These are phyloP conservation scores for Maconellicoccus hirsutus DNA, from an alignment of 1,140 invertebrate genomes.

Conservation along the genomic window DNA sequence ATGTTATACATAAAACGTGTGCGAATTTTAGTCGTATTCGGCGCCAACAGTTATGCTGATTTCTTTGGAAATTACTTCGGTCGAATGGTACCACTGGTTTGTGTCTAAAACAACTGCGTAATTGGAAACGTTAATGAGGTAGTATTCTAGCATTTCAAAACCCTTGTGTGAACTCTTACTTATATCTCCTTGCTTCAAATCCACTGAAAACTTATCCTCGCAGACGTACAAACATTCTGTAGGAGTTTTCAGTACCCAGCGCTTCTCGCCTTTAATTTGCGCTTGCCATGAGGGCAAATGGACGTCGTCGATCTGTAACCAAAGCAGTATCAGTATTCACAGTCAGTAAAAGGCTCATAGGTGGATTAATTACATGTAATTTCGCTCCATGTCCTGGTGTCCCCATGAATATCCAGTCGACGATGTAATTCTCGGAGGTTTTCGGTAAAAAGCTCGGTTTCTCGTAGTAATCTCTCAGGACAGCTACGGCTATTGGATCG, in stretches of 20 bases:
- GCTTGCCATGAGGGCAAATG: slow-evolving; percentile 88
- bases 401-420: slow-evolving; percentile 96
- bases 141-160: too few species aligned
- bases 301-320: slow-evolving; percentile 73
- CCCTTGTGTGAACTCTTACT: slow-evolving; percentile 66
- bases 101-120: slow-evolving; percentile 79
- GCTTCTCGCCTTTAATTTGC: slow-evolving; percentile 71
- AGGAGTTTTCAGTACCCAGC: slow-evolving; percentile 75
- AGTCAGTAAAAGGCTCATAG: too few species aligned
- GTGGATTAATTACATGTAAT: slow-evolving; percentile 58
- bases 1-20: not conserved
- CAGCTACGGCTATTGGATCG: slow-evolving; percentile 58
- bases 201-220: slow-evolving; percentile 45
- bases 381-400: slow-evolving; percentile 82
- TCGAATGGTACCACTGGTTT: slow-evolving; percentile 90
- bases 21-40: slow-evolving; percentile 68
- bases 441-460: slow-evolving; percentile 79
- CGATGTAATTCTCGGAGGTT: slow-evolving; percentile 67
- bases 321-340: too few species aligned
- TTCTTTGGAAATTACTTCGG: slow-evolving; percentile 67
- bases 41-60: slow-evolving; percentile 92
- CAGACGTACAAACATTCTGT: slow-evolving; percentile 77
- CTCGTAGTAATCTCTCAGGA: slow-evolving; percentile 65
- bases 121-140: too few species aligned
- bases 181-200: slow-evolving; percentile 75